phyloP scores from a whole-genome alignment of 2,888 invertebrate species.

The Campoplex capitator region DNA sequence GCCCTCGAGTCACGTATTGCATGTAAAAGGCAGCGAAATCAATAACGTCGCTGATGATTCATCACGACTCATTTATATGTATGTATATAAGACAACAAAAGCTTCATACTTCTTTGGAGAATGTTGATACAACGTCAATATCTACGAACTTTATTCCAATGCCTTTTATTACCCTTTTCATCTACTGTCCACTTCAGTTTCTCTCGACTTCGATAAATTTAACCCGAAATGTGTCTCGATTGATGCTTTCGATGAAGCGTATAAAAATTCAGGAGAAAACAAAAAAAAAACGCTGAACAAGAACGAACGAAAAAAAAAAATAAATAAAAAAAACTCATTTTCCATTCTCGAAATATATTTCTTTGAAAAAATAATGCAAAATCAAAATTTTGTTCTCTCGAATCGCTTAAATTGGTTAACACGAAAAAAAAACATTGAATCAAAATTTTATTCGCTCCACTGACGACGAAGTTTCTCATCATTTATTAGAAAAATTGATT shows the following conservation, averaged over 20 bases:
- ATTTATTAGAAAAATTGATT: too few species aligned
- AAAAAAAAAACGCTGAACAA: not conserved
- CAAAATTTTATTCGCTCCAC: too few species aligned
- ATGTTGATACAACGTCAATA: constrained; percentile 32
- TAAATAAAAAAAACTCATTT: too few species aligned
- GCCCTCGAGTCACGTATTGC: constrained; percentile 66
- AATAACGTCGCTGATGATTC: constrained; percentile 66
- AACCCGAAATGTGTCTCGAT: not conserved
- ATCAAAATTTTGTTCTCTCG: not conserved
- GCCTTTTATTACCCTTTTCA: constrained; percentile 10
- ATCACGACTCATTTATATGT: constrained; percentile 30
- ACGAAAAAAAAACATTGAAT: not conserved
- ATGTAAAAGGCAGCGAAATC: constrained; percentile 66
- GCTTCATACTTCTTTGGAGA: constrained; percentile 14
- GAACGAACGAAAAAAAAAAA: not conserved
- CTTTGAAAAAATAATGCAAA: too few species aligned
- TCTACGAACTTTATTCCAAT: not conserved
- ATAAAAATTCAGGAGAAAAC: not conserved
- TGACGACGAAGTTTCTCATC: too few species aligned
- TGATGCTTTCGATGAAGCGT: not conserved
- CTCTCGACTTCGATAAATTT: not conserved
- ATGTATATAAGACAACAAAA: constrained; percentile 15
- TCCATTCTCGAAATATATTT: too few species aligned
- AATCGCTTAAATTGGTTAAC: not conserved
- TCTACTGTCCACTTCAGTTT: not conserved